Percentiles rank a stretch among this genome's conserved stretches.
Conservation (phyloP, 2,888 invertebrate species). For the Eledona agricola region DNA sequence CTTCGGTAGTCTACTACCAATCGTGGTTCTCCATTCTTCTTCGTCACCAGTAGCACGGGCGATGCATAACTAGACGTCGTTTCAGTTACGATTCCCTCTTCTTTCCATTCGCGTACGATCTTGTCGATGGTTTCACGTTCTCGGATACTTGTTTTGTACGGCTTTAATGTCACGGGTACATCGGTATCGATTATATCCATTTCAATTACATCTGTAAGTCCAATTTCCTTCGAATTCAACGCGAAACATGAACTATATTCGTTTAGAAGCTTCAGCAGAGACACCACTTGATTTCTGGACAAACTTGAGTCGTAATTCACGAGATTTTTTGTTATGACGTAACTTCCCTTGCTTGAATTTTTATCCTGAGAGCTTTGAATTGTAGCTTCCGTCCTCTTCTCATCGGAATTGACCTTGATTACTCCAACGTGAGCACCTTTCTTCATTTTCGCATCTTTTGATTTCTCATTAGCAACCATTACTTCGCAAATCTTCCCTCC, state of each 20-base stretch:
- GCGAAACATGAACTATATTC: constrained; percentile 30
- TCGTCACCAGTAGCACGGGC: constrained; percentile 42
- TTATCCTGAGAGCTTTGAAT: no score
- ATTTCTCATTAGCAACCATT: no score
- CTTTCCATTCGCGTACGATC: constrained; percentile 27
- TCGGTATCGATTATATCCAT: constrained; percentile 33
- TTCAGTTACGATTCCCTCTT: constrained; percentile 24
- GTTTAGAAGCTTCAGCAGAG: constrained; percentile 17
- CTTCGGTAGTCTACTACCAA: constrained; percentile 42
- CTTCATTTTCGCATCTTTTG: no score
- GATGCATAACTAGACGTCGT: constrained; percentile 31
- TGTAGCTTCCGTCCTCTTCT: no score
- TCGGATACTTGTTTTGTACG: constrained; percentile 22
- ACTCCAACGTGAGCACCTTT: no score
- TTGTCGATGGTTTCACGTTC: constrained; percentile 25
- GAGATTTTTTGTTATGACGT: no score
- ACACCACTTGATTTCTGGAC: constrained; percentile 35
- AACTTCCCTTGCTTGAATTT: no score
- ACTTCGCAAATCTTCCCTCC: no score
- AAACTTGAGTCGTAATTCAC: no score
- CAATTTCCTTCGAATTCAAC: constrained; percentile 29
- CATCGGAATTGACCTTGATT: no score
- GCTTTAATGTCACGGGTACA: constrained; percentile 28
- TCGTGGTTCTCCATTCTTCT: constrained; percentile 39
- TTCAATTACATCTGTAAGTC: constrained; percentile 28